phyloP scores from a whole-genome alignment of 1,140 invertebrate species.

The Macrotrachela quadricornifera region DNA sequence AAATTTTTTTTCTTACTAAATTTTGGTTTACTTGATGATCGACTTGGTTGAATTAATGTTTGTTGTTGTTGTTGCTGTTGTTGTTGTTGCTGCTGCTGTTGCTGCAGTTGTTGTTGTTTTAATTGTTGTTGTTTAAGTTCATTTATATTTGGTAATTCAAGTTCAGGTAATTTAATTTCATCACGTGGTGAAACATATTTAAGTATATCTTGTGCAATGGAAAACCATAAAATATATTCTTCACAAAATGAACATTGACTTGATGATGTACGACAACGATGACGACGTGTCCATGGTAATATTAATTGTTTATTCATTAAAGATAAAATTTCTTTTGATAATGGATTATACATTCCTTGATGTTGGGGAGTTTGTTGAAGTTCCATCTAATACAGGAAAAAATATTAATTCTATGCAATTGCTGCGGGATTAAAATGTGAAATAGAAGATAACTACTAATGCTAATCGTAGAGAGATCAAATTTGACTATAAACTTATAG shows the following conservation, averaged over 20 bases:
- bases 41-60: too few species aligned
- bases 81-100: background rate
- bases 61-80: too few species aligned
- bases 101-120: too few species aligned
- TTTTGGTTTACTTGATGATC: too few species aligned
- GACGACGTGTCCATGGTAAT: conserved; percentile 5
- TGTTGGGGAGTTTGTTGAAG: background rate
- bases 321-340: conserved; percentile 4
- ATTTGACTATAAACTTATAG: background rate
- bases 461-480: too few species aligned
- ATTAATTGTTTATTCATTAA: conserved; percentile 8
- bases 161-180: conserved; percentile 2
- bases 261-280: conserved; percentile 3
- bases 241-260: conserved; percentile 6
- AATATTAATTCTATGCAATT: too few species aligned
- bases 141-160: background rate
- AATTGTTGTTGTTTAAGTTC: background rate
- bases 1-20: too few species aligned
- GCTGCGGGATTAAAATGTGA: too few species aligned
- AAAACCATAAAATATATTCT: conserved; percentile 8
- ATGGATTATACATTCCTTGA: conserved; percentile 3
- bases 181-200: conserved; percentile 4
- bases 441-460: too few species aligned
- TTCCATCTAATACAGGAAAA: background rate
- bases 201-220: conserved; percentile 3